Percentiles rank a stretch among this genome's conserved stretches.
Conservation (phyloP, 2,797 vertebrate genomes). For the Aphelocoma californica region DNA sequence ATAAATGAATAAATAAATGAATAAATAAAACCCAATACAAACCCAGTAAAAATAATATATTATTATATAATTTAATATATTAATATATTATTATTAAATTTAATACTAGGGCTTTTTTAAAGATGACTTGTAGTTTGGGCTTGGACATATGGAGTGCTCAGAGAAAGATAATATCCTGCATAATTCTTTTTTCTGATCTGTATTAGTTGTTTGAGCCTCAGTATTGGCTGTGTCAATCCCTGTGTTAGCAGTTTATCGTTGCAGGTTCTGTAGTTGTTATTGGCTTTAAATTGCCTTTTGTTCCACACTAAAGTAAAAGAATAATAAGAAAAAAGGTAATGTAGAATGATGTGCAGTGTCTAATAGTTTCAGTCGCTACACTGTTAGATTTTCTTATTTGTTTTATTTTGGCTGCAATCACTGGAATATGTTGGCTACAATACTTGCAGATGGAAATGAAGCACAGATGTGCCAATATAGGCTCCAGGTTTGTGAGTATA, state of each 20-base stretch:
- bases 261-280: not conserved
- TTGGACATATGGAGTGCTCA: not conserved
- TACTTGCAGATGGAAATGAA: conserved; percentile 2
- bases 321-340: not conserved
- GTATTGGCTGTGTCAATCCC: not conserved
- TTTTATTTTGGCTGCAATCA: not conserved
- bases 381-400: not conserved
- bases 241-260: not conserved
- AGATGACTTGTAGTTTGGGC: rapidly evolving
- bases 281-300: not conserved
- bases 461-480: not conserved
- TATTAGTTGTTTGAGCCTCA: not conserved
- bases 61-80: too few relatives aligned
- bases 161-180: not conserved
- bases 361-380: not conserved
- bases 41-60: not conserved
- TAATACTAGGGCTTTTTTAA: not conserved
- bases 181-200: not conserved
- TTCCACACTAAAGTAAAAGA: not conserved
- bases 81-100: too few relatives aligned
- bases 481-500: not conserved
- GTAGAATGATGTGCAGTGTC: not conserved
- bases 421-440: not conserved
- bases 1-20: not conserved
- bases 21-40: not conserved